Evolutionary conservation across 2,113 vertebrate genomes (phyloP).

Genomic region (Cyanoderma ruficeps): DNA sequence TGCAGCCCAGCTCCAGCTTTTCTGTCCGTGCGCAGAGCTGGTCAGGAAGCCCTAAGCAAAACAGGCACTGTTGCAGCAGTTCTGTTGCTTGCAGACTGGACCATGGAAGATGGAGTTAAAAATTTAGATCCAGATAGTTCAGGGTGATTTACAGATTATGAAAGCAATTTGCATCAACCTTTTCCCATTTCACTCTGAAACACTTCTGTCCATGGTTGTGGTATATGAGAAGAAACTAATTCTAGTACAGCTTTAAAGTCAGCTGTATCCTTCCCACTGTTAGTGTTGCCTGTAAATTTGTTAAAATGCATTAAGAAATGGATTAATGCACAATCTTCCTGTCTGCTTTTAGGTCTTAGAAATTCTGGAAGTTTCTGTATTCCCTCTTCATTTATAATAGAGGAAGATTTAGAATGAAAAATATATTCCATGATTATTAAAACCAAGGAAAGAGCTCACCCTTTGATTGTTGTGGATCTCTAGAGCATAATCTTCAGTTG

Average conservation of each 20-base stretch:
- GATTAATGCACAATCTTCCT: not conserved
- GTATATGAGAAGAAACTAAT: not conserved
- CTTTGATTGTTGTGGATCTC: not conserved
- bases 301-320: not conserved
- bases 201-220: rapidly evolving
- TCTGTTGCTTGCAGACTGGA: not conserved
- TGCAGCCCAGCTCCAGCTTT: not conserved
- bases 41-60: not conserved
- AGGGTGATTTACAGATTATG: not conserved
- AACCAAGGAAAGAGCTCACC: not conserved
- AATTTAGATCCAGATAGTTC: not conserved
- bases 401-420: not conserved
- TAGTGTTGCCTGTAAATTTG: not conserved
- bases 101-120: not conserved
- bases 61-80: not conserved
- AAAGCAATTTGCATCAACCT: not conserved
- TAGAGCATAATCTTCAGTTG: not conserved
- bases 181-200: not conserved
- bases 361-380: not conserved
- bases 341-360: not conserved
- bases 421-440: not conserved
- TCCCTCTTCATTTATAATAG: not conserved
- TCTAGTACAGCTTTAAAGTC: not conserved
- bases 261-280: not conserved
- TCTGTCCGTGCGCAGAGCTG: not conserved